Conservation (phyloP, 2,113 vertebrate species). For the Hemichromis elongatus region DNA sequence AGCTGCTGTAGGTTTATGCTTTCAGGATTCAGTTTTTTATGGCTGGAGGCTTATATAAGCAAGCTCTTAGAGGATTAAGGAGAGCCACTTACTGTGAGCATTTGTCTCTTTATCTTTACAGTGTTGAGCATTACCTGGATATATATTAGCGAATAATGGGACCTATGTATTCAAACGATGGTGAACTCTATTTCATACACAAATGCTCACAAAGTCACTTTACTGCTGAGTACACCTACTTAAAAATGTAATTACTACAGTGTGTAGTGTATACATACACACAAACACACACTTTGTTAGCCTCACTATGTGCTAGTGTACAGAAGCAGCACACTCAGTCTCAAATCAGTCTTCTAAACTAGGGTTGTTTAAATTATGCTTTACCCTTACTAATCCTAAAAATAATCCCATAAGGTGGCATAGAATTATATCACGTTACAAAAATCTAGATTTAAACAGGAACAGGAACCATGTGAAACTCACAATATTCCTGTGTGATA, state of each 20-base stretch:
- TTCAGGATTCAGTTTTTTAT: not conserved
- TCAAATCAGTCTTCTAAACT: not conserved
- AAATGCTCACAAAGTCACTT: not conserved
- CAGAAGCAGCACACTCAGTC: not conserved
- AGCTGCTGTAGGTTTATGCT: not conserved
- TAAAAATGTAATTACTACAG: not conserved
- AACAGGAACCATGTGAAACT: not conserved
- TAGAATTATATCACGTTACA: not conserved
- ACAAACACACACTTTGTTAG: not conserved
- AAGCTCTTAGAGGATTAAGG: conserved; percentile 7
- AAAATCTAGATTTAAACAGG: not conserved
- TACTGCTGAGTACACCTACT: not conserved
- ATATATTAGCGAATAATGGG: not conserved
- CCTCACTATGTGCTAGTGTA: not conserved
- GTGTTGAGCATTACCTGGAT: not conserved
- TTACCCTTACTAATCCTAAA: not conserved
- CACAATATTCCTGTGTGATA: not conserved
- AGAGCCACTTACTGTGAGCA: not conserved
- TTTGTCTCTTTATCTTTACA: not conserved
- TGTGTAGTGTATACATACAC: not conserved
- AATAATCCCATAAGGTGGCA: not conserved
- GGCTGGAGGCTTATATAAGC: not conserved
- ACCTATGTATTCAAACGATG: not conserved
- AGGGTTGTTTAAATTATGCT: not conserved
- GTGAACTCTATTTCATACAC: not conserved